phyloP scores from a whole-genome alignment of 2,888 invertebrate species.

The Mythimna albipuncta region DNA sequence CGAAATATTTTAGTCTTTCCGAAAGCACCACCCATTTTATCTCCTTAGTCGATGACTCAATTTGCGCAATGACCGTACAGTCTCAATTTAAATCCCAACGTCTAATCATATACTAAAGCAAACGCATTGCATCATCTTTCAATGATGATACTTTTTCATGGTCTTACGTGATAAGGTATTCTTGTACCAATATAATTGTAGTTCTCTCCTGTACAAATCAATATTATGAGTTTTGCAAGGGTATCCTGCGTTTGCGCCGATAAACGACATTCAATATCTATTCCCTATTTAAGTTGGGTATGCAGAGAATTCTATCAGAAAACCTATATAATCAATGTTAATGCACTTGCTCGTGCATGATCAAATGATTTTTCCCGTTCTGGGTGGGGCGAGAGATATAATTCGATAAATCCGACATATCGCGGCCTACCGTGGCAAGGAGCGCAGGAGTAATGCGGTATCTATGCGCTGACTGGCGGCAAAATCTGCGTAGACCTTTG shows the following conservation, averaged over 20 bases:
- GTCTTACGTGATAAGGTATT: slow-evolving; percentile 12
- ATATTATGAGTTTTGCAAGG: neutral
- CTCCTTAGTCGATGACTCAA: slow-evolving; percentile 27
- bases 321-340: too few species aligned
- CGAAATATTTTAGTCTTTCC: neutral
- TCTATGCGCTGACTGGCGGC: too few species aligned
- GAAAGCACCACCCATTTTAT: neutral
- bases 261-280: neutral
- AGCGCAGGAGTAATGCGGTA: too few species aligned
- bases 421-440: too few species aligned
- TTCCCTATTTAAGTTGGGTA: neutral
- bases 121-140: slow-evolving; percentile 38
- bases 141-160: slow-evolving; percentile 23
- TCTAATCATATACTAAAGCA: slow-evolving; percentile 16
- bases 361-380: too few species aligned
- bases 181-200: neutral
- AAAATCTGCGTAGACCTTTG: too few species aligned
- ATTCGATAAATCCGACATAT: too few species aligned
- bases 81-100: slow-evolving; percentile 29
- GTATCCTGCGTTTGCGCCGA: neutral
- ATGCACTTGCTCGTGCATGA: too few species aligned
- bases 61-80: slow-evolving; percentile 12
- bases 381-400: too few species aligned
- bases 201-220: neutral
- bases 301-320: neutral